Conservation (phyloP, 2,113 vertebrate genomes). For the Cheilinus undulatus region DNA sequence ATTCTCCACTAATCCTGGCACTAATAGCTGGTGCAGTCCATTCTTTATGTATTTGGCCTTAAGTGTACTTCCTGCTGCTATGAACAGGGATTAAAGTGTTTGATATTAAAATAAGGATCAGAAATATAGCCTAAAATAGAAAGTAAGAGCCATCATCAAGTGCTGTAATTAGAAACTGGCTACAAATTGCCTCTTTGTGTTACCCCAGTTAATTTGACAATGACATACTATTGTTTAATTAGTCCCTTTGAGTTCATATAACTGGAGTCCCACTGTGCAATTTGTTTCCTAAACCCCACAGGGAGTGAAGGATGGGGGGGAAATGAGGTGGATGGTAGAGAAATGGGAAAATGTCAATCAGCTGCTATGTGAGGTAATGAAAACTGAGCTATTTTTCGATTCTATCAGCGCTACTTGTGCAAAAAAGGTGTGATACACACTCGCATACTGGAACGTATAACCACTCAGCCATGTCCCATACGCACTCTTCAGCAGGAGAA, state of each 20-base stretch:
- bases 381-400: slow-evolving; percentile 6
- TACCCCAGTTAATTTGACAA: background rate
- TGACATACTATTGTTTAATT: slow-evolving; percentile 26
- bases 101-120: too few relatives aligned
- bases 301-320: background rate
- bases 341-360: slow-evolving; percentile 13
- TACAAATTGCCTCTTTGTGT: background rate
- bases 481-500: slow-evolving; percentile 12
- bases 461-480: background rate
- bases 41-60: too few relatives aligned
- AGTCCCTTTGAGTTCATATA: background rate
- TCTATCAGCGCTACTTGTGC: background rate
- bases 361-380: slow-evolving; percentile 38
- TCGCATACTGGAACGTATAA: background rate
- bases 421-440: background rate
- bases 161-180: background rate
- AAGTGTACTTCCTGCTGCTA: too few relatives aligned
- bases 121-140: too few relatives aligned
- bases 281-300: slow-evolving; percentile 6
- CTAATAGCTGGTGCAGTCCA: too few relatives aligned
- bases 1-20: too few relatives aligned
- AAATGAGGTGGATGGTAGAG: background rate
- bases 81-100: too few relatives aligned
- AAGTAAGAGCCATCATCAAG: too few relatives aligned
- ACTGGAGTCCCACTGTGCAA: background rate